Base-by-base conservation (phyloP, 2,113 vertebrate genomes). In the Tychaedon coryphoeus region DNA sequence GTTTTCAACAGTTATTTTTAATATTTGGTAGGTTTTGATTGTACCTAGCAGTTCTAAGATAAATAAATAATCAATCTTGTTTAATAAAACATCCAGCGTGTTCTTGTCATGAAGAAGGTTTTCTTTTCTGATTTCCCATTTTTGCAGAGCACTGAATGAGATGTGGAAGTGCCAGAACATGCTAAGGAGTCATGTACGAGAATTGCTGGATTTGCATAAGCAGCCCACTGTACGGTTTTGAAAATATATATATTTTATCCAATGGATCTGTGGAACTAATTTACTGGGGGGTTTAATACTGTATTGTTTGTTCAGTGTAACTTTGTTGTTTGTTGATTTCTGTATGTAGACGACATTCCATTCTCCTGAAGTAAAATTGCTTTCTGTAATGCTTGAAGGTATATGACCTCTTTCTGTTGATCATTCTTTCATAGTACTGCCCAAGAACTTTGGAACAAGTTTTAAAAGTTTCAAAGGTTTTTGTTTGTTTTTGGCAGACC, bases 141-240 rank as follows among this genome's bases (percentile, higher is more conserved):
- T 95, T 75, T 90, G 23, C 96, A 99, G 99, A 98, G 99, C 99
- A 48, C 97, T 99, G 92, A 99, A 99, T 96, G 99, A 99, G 96
- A 99, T 99, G 99, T 99, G 99, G 99, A 99, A 99, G 97, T 99
- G 99, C 98, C 99, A 99, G 98, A 99, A 99, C 96, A 99, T 99
- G 99, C 98, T 99, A 71, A 98, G 99, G 97, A 98, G 99, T 95
- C 99, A 99, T 5, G 99, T 99, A 65, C 98, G 99, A 81, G 99
- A 99, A 96, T 97, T 99, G 28, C 95, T 99, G 94, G 99, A 99
- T 96, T 98, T 99, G 67, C 99, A 99, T 97, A 99, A 99, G 95
- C 98, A 99, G 89, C 99, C 99, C 93, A 97, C 98, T 96, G 99
- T 99, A 98, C 42, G 93, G 98, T 97, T 98, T 94, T 74, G 36